Conservation (phyloP, 2,113 vertebrate genomes). For the Caranx melampygus region DNA sequence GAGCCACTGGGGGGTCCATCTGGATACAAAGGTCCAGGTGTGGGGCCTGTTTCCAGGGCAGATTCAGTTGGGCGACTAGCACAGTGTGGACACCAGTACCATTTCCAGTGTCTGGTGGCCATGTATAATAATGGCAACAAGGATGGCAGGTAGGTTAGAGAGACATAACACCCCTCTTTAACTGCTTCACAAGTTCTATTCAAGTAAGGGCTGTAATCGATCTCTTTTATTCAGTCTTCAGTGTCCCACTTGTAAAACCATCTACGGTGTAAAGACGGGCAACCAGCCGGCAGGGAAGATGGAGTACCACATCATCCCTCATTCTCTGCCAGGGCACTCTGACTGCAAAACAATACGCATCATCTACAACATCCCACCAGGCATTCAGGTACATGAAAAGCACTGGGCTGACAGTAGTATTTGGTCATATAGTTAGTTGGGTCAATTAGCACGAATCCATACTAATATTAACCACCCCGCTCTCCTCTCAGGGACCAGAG, state of each 20-base stretch:
- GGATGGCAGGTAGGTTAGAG: slow-evolving; percentile 86
- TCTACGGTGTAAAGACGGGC: slow-evolving; percentile 96
- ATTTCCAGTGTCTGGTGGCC: slow-evolving; percentile 93
- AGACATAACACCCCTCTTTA: neutral
- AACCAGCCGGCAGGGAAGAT: slow-evolving; percentile 97
- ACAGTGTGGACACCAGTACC: slow-evolving; percentile 92
- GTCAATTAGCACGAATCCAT: neutral
- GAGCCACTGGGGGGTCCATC: slow-evolving; percentile 90
- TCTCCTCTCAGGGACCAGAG: slow-evolving; percentile 87
- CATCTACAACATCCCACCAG: slow-evolving; percentile 95
- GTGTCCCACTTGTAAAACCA: slow-evolving; percentile 97
- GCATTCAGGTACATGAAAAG: slow-evolving; percentile 88
- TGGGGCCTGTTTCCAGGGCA: slow-evolving; percentile 82
- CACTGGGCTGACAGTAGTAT: too few species aligned
- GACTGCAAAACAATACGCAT: slow-evolving; percentile 96
- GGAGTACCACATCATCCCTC: slow-evolving; percentile 97
- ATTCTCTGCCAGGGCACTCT: slow-evolving; percentile 91
- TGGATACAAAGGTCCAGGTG: slow-evolving; percentile 90
- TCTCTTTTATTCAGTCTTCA: slow-evolving; percentile 85
- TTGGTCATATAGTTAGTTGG: neutral
- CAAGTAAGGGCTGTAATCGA: neutral
- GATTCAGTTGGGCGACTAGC: slow-evolving; percentile 91
- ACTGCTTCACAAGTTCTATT: neutral
- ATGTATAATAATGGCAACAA: slow-evolving; percentile 99
- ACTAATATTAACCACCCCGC: neutral